A percentile compares a stretch with the other conserved stretches of the same genome.
Conservation (phyloP, 2,797 vertebrate genomes). For the Sebastiscus albofasciatus region DNA sequence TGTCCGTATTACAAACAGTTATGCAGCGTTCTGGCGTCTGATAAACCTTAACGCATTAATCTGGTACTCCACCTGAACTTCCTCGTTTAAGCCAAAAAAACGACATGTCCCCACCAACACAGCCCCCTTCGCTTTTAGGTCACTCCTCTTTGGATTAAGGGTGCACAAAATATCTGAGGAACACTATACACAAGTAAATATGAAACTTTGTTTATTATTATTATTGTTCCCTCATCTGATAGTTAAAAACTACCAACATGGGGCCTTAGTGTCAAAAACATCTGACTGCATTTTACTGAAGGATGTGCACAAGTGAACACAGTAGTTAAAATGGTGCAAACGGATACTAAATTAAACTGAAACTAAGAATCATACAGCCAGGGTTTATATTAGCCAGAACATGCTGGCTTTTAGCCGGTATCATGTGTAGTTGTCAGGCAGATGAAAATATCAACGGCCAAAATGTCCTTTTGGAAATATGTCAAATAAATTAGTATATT, state of each 20-base stretch:
- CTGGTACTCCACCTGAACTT: background rate
- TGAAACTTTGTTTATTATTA: background rate
- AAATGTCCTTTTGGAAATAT: no score
- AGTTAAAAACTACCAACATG: background rate
- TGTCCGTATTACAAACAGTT: background rate
- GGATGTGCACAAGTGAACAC: background rate
- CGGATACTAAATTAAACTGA: background rate
- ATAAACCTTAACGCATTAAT: background rate
- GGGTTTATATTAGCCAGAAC: fast-evolving
- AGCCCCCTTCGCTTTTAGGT: background rate
- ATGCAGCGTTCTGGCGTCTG: background rate
- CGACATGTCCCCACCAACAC: fast-evolving
- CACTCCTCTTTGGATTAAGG: background rate
- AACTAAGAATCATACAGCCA: background rate
- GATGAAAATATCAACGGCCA: no score
- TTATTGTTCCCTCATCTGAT: background rate
- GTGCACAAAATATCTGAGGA: background rate
- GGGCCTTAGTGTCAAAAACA: background rate
- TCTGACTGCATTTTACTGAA: background rate
- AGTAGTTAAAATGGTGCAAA: background rate
- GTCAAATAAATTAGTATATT: background rate
- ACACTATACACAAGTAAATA: background rate
- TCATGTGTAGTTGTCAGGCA: fast-evolving
- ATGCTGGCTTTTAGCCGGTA: fast-evolving
- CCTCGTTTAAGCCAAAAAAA: fast-evolving